Evolutionary conservation across 2,113 vertebrate species (phyloP).

Genomic region (Zosterops lateralis): DNA sequence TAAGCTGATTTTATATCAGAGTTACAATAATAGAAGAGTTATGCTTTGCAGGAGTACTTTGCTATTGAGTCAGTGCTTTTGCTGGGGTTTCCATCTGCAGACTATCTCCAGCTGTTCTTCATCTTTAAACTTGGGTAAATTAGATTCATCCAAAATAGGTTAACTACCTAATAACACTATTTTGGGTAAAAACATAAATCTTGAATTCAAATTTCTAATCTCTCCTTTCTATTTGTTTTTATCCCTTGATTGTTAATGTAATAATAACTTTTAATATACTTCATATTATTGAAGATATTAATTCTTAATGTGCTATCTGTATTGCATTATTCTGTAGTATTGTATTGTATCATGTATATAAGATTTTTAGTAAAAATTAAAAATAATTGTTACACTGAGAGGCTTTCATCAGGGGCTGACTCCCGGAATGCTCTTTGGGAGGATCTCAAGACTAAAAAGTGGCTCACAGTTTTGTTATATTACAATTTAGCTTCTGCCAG

Average conservation of each 20-base stretch:
- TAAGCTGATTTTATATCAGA: background rate
- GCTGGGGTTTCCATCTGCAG: background rate
- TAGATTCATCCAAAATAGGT: background rate
- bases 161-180: background rate
- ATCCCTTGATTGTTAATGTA: background rate
- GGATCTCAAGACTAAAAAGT: background rate
- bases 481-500: background rate
- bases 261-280: background rate
- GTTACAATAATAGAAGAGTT: background rate
- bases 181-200: background rate
- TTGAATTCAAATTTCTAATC: background rate
- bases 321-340: background rate
- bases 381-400: background rate
- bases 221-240: background rate
- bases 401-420: background rate
- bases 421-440: background rate
- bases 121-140: background rate
- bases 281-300: background rate
- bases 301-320: background rate
- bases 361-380: background rate
- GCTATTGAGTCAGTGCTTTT: background rate
- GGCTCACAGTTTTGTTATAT: background rate
- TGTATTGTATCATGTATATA: background rate
- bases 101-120: background rate
- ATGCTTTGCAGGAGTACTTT: background rate